Evolutionary conservation across 1,140 invertebrate species (phyloP), one percentile per base, ranked within the genome.

Genomic region (Cydia strobilella): DNA sequence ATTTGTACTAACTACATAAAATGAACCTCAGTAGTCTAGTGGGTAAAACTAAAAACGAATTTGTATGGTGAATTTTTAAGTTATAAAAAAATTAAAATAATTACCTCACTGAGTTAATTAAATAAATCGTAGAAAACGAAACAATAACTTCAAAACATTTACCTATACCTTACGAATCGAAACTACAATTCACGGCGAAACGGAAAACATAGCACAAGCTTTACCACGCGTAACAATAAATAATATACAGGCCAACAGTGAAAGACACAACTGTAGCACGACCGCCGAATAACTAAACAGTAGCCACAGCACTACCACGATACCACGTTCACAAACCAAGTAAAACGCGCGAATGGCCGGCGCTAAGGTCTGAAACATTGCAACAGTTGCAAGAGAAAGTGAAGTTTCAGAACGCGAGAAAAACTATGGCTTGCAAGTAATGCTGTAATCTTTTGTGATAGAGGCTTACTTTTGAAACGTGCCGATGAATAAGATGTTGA

Each of bases 361-460:
- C 31, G 35, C 9, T 39, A 45, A 45, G 54, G 18, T 23, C 54
- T 59, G 54, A 59, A 59, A 59, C 54, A 59, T 59, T 45, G 42
- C 42, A 45, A 45, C 42, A 45, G 42, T 45, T 45, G 42, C 12
- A 15, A 45, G 42, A 45, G 42, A 45, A 45, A 45, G 42, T 45
- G 42, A 1, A 59, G 54, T 59, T 59, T 59, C 54, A 59, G 54
- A 59, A 12, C 54, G 51, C 51, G n/a, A 18, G 15, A n/a, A n/a
- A 23, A 59, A 10, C 18, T 59, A 10, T 15, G 42, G 42, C 12
- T 45, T 23, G 54, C 54, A 23, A 23, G 3, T 9, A 45, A 45
- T 45, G 42, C 18, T 23, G 54, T 59, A 59, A 59, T 59, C 54
- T 59, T 59, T 59, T 23, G 54, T 59, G 42, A 45, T 45, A 45